Base-by-base conservation (phyloP, 2,888 invertebrate species). In the Crossocerus cetratus region DNA sequence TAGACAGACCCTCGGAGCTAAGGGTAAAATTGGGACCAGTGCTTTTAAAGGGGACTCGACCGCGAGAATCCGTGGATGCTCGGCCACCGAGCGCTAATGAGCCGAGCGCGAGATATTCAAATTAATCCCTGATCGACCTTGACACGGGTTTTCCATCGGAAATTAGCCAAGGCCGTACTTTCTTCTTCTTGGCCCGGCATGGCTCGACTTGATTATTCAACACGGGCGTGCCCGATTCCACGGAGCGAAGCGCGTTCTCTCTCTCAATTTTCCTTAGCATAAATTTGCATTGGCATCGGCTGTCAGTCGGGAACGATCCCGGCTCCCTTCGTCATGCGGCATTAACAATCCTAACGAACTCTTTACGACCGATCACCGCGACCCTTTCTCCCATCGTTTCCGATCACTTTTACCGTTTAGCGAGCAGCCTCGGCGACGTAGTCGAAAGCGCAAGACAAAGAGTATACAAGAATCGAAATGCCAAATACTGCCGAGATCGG, bases 241-340 rank as follows among this genome's bases (percentile, higher is more conserved):
- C 66, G 65, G 11, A 70, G 69, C 78, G 78, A 79, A 78, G n/a
- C n/a, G n/a, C 80, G 77, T 74, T 76, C 78, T 76, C 81, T 23
- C 23, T 32, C 32, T 32, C 82, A 76, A 80, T 84, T 83, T 81
- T 68, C 76, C 65, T 82, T 79, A 80, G 81, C 84, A 85, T 83
- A 83, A 79, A 85, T 84, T 84, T 85, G 79, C 86, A 86, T 85
- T 78, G 77, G 70, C 73, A 71, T 65, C 77, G 69, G 70, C 60
- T 43, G 59, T 56, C 18, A 49, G 61, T 72, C 67, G 32, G 11
- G 32, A 32, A 32, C 74, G 62, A 76, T 78, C 72, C 73, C 72
- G 73, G 67, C 65, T 58, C 54, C 71, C 72, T 80, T 84, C 80
- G 78, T 74, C 80, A 80, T 80, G 69, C 74, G 18, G 44, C 72